Conservation (phyloP, 1,140 invertebrate species). For the Saccostrea glomerata region DNA sequence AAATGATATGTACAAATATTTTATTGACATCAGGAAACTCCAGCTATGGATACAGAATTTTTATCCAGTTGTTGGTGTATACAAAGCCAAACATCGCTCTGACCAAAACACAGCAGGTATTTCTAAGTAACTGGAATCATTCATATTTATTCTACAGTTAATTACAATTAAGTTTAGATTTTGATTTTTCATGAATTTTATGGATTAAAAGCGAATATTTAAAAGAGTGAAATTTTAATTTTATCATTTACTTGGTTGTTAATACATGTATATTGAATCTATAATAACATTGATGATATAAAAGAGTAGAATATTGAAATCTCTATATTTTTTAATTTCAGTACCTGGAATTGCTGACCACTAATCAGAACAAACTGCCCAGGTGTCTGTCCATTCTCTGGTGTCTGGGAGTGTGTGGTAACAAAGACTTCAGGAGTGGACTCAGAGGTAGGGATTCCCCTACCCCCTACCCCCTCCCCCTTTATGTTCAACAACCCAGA, state of each 20-base stretch:
- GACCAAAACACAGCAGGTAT: conserved; percentile 65
- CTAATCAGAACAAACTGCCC: conserved; percentile 86
- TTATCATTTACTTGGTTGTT: no score
- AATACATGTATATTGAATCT: no score
- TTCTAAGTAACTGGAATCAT: not conserved
- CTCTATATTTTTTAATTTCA: conserved; percentile 54
- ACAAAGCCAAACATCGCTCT: conserved; percentile 62
- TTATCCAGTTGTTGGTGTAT: conserved; percentile 71
- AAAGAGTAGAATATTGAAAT: no score
- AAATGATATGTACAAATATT: not conserved
- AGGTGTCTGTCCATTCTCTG: conserved; percentile 89
- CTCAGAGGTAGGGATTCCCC: conserved; percentile 82
- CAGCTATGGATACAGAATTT: conserved; percentile 72
- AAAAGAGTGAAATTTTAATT: no score
- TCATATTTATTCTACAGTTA: not conserved
- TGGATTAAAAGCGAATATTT: no score
- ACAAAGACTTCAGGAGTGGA: conserved; percentile 84
- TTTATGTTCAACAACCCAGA: not conserved
- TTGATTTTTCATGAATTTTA: no score
- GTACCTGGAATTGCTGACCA: conserved; percentile 74
- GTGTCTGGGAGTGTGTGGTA: conserved; percentile 88
- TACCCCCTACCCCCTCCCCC: not conserved
- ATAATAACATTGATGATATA: no score
- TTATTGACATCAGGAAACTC: conserved; percentile 61
- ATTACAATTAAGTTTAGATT: not conserved